A percentile compares a stretch with the other conserved stretches of the same genome.
phyloP scores from a whole-genome alignment of 2,888 invertebrate species.

The Drosophila tripunctata region DNA sequence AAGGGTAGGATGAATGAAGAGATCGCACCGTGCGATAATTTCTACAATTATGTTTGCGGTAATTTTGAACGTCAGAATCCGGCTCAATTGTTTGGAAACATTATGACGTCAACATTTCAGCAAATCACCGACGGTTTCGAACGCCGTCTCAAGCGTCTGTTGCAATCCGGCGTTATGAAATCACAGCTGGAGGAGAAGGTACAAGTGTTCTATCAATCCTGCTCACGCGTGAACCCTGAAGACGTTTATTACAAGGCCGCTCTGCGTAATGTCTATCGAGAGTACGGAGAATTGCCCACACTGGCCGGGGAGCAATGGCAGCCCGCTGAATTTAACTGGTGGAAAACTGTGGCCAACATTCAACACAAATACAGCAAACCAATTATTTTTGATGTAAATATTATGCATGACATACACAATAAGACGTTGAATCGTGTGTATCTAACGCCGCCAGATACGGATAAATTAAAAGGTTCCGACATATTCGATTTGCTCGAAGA shows the following conservation, averaged over 20 bases:
- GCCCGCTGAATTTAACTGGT: conserved; percentile 73
- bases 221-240: conserved; percentile 42
- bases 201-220: conserved; percentile 77
- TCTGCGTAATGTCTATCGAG: conserved; percentile 55
- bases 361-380: conserved; percentile 71
- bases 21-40: conserved; percentile 91
- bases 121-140: conserved; percentile 67
- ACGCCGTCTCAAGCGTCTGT: conserved; percentile 48
- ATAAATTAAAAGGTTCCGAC: background rate
- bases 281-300: conserved; percentile 71
- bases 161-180: conserved; percentile 30
- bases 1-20: conserved; percentile 89
- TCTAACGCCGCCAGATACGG: conserved; percentile 56
- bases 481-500: background rate
- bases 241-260: conserved; percentile 58
- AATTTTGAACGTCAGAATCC: conserved; percentile 87
- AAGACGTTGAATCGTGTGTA: conserved; percentile 67
- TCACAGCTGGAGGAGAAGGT: conserved; percentile 62
- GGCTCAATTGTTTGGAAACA: conserved; percentile 58
- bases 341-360: conserved; percentile 69
- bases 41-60: conserved; percentile 93
- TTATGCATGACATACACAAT: conserved; percentile 69
- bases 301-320: conserved; percentile 51
- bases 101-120: conserved; percentile 69
- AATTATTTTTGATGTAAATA: conserved; percentile 69